These are phyloP conservation scores for Oncorhynchus gorbuscha DNA, from an alignment of 2,113 vertebrate genomes.

Conservation along the genomic window DNA sequence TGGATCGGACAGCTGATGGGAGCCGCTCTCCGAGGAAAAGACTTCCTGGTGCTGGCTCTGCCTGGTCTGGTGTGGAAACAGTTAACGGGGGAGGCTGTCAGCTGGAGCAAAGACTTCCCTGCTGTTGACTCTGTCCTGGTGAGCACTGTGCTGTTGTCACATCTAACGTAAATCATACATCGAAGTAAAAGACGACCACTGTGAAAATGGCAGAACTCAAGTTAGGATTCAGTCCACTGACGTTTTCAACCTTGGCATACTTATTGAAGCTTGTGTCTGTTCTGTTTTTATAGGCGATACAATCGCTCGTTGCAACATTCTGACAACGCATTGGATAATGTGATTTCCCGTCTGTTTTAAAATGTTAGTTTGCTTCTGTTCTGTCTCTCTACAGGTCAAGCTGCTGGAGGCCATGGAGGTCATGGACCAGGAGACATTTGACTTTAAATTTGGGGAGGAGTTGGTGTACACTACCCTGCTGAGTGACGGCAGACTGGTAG, in stretches of 20 bases:
- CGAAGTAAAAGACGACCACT: too few species aligned
- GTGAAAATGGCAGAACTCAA: too few species aligned
- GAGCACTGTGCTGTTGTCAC: slow-evolving; percentile 52
- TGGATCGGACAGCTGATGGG: slow-evolving; percentile 99
- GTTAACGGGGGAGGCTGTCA: slow-evolving; percentile 89
- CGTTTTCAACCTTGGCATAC: too few species aligned
- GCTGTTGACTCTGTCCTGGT: slow-evolving; percentile 95
- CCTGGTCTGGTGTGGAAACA: slow-evolving; percentile 97
- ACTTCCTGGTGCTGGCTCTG: slow-evolving; percentile 93
- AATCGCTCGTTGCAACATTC: too few species aligned
- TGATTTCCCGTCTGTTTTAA: too few species aligned
- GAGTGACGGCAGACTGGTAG: slow-evolving; percentile 85
- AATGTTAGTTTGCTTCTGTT: not conserved
- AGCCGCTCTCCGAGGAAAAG: slow-evolving; percentile 92
- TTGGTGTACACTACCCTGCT: slow-evolving; percentile 91
- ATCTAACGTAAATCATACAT: too few species aligned
- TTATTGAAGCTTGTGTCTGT: too few species aligned
- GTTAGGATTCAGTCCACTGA: too few species aligned
- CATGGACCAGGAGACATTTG: slow-evolving; percentile 94
- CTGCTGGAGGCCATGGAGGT: slow-evolving; percentile 94
- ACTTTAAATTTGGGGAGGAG: slow-evolving; percentile 94
- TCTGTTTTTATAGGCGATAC: too few species aligned
- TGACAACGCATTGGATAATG: too few species aligned
- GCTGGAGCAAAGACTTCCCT: slow-evolving; percentile 94
- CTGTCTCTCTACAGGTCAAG: slow-evolving; percentile 82